Percentiles rank a stretch among this genome's conserved stretches.
phyloP scores from a whole-genome alignment of 2,113 vertebrate genomes.

The Vulpes ferrilata region DNA sequence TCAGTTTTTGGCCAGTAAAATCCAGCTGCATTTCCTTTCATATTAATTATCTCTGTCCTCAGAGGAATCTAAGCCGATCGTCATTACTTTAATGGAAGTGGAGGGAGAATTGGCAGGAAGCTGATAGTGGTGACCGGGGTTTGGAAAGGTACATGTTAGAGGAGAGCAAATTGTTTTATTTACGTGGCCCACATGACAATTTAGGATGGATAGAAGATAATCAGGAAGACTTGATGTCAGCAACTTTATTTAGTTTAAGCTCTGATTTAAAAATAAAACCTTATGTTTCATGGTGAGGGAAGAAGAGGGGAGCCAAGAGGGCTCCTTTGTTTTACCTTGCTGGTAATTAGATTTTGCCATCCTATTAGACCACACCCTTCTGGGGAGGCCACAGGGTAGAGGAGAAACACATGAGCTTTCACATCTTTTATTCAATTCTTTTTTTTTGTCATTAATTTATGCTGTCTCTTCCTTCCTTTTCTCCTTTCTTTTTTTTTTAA shows the following conservation, averaged over 20 bases:
- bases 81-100: slow-evolving; percentile 52
- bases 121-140: background rate
- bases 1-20: slow-evolving; percentile 39
- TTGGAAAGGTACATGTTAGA: slow-evolving; percentile 27
- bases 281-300: background rate
- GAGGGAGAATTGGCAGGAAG: background rate
- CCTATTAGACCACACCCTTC: background rate
- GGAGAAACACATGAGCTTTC: background rate
- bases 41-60: slow-evolving; percentile 20
- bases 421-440: background rate
- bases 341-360: slow-evolving; percentile 15
- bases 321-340: background rate
- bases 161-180: slow-evolving; percentile 35
- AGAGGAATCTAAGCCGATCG: slow-evolving; percentile 10
- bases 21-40: background rate
- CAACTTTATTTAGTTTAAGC: slow-evolving; percentile 36
- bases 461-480: background rate
- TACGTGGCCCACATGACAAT: slow-evolving; percentile 33
- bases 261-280: slow-evolving; percentile 51
- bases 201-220: slow-evolving; percentile 53
- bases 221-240: slow-evolving; percentile 28
- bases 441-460: background rate
- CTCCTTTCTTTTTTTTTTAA: background rate
- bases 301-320: background rate
- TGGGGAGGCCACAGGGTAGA: background rate